Evolutionary conservation across 92 coral and sea anemone genomes (phyloP).

Genomic region (Ricordea florida): DNA sequence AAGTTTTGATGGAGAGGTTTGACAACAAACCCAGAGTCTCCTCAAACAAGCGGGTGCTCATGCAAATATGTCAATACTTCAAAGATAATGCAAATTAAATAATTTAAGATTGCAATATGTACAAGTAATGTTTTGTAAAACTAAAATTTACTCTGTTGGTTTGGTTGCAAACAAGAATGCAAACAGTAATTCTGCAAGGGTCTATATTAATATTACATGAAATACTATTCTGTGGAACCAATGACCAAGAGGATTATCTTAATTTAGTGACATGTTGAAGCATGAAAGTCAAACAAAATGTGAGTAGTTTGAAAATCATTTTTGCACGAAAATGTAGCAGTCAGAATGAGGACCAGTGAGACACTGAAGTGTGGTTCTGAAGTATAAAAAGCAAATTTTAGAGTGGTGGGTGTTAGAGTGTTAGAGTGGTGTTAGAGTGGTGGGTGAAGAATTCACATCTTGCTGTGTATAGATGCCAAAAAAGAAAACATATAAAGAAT

Average conservation of each 20-base stretch:
- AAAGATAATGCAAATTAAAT: too few species aligned
- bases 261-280: too few species aligned
- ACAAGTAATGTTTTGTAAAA: too few species aligned
- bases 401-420: neutral
- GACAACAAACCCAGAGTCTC: neutral
- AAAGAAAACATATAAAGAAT: neutral
- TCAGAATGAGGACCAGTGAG: neutral
- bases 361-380: neutral
- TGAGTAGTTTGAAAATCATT: too few species aligned
- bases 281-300: too few species aligned
- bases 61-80: too few species aligned
- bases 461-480: neutral
- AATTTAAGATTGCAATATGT: too few species aligned
- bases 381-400: neutral
- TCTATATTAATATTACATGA: neutral
- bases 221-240: neutral
- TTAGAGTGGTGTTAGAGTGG: neutral
- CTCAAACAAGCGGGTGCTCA: neutral
- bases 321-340: neutral
- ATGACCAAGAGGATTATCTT: too few species aligned
- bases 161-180: slow-evolving; percentile 1
- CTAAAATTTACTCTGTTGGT: neutral
- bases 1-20: neutral
- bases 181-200: neutral
- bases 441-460: slow-evolving; percentile 6